Percentiles rank a stretch among this genome's conserved stretches.
Evolutionary conservation across 1,140 invertebrate genomes (phyloP).

Genomic region (Drosophila baimaii): DNA sequence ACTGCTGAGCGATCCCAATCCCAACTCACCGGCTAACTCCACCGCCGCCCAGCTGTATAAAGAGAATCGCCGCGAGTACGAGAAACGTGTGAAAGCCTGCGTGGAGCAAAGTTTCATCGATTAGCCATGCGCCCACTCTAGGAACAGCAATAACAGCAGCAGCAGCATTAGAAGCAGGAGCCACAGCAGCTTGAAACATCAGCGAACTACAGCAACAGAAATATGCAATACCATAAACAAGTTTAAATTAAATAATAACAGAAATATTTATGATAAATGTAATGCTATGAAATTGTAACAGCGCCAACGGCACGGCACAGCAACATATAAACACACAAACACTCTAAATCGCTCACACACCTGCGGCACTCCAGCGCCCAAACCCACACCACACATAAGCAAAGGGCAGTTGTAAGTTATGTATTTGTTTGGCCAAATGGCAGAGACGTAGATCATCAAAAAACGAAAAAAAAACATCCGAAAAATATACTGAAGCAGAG

Average conservation of each 20-base stretch:
- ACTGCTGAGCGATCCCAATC: slow-evolving; percentile 97
- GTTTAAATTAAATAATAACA: slow-evolving; percentile 79
- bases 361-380: slow-evolving; percentile 23
- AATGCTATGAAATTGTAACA: slow-evolving; percentile 79
- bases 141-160: slow-evolving; percentile 52
- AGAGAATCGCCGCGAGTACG: slow-evolving; percentile 97
- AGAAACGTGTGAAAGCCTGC: slow-evolving; percentile 98
- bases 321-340: slow-evolving; percentile 29
- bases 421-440: slow-evolving; percentile 44
- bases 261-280: slow-evolving; percentile 78
- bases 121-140: slow-evolving; percentile 87
- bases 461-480: slow-evolving; percentile 29
- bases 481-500: slow-evolving; percentile 29
- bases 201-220: slow-evolving; percentile 50
- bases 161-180: slow-evolving; percentile 40
- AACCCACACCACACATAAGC: slow-evolving; percentile 18
- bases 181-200: slow-evolving; percentile 51
- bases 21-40: slow-evolving; percentile 97
- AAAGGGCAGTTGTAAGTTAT: slow-evolving; percentile 58
- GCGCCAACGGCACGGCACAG: slow-evolving; percentile 51
- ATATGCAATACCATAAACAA: slow-evolving; percentile 80
- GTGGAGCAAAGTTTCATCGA: slow-evolving; percentile 98
- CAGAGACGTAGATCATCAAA: slow-evolving; percentile 34
- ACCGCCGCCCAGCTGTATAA: slow-evolving; percentile 98
- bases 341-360: slow-evolving; percentile 32